Conservation (phyloP, 2,888 invertebrate genomes). For the Tanypteryx hageni region DNA sequence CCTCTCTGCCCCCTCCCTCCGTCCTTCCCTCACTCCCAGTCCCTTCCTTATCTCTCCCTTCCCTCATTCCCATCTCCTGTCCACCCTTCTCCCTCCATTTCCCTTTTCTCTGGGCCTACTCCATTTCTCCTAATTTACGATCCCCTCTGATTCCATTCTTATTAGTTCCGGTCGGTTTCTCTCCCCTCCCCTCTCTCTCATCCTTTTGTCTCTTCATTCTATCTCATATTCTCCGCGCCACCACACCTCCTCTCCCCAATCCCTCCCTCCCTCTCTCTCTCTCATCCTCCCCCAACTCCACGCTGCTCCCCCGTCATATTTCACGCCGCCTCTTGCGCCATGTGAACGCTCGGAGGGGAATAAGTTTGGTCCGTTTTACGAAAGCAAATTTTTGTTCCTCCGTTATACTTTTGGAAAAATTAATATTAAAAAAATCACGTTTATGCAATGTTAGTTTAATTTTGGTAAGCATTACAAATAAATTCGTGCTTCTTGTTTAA, state of each 20-base stretch:
- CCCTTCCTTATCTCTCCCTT: neutral
- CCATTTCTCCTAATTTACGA: slow-evolving; percentile 48
- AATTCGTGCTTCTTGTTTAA: neutral
- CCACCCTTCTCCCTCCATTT: neutral
- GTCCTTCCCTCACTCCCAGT: too few relatives aligned
- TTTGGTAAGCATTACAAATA: neutral
- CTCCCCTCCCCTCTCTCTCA: neutral
- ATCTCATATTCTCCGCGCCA: neutral
- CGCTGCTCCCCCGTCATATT: neutral
- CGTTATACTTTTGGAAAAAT: neutral
- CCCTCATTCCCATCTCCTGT: neutral
- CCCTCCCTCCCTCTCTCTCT: neutral
- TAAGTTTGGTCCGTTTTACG: neutral
- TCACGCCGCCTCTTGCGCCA: neutral
- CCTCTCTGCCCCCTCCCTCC: too few relatives aligned
- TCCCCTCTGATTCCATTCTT: slow-evolving; percentile 58
- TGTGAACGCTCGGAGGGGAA: neutral
- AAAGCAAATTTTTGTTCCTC: neutral
- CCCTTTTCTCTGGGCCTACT: neutral
- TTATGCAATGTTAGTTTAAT: neutral
- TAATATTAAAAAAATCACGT: neutral
- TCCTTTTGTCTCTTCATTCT: neutral
- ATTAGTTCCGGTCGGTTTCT: slow-evolving; percentile 60
- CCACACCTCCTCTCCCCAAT: neutral
- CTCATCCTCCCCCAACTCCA: neutral